These are phyloP conservation scores for Caenorhabditis sp. DNA, from an alignment of 2,888 invertebrate species.

Conservation along the genomic window DNA sequence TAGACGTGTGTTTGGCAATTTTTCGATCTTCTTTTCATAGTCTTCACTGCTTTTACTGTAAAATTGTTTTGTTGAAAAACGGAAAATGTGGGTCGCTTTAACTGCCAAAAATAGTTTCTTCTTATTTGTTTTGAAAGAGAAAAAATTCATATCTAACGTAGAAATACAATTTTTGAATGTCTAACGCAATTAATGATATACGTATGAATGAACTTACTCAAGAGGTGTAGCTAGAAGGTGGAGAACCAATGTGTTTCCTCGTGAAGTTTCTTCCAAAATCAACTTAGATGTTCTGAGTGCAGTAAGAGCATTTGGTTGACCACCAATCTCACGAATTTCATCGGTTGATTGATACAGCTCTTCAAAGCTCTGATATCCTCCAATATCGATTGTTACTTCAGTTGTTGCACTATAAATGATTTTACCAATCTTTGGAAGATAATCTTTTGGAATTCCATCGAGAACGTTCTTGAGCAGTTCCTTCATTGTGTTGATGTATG, in stretches of 20 bases:
- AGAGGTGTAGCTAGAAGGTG: conserved; percentile 40
- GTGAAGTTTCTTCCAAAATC: conserved; percentile 43
- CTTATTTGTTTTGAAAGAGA: conserved; percentile 6
- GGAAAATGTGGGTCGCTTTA: neutral
- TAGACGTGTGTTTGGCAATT: conserved; percentile 23
- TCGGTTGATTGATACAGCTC: conserved; percentile 56
- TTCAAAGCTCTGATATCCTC: conserved; percentile 46
- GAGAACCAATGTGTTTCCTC: conserved; percentile 41
- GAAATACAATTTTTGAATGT: neutral
- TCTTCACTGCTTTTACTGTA: conserved; percentile 19
- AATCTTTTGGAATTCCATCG: conserved; percentile 9
- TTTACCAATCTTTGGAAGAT: conserved; percentile 53
- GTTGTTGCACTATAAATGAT: conserved; percentile 63
- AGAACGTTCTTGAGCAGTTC: conserved; percentile 33
- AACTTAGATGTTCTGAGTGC: conserved; percentile 51
- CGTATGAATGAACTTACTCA: conserved; percentile 5
- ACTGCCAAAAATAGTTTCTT: conserved; percentile 6
- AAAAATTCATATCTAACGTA: neutral
- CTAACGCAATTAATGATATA: neutral
- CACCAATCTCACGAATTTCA: conserved; percentile 60
- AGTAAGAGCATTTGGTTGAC: conserved; percentile 44
- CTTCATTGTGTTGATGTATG: conserved; percentile 38
- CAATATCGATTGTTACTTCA: conserved; percentile 62
- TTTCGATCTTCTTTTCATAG: conserved; percentile 24
- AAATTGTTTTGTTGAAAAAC: neutral